Evolutionary conservation across 1,140 invertebrate species (phyloP), one percentile per base, ranked within the genome.

Genomic region (Rhizoglyphus robini): DNA sequence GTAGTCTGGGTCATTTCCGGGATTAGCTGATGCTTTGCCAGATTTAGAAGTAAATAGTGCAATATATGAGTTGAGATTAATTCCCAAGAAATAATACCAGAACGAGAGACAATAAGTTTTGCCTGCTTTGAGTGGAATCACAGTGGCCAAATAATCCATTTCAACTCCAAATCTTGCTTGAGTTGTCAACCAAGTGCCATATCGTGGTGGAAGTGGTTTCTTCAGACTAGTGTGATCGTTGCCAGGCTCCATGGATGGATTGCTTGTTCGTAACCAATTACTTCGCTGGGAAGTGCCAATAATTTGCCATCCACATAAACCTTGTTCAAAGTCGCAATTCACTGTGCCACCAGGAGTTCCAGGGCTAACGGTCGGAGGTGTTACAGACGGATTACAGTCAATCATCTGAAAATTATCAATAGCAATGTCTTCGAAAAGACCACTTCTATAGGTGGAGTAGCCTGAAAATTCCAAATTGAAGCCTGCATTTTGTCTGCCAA

Each of bases 81-180:
- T 60, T 3, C 32, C 32, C n/a, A 60, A 20, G 29, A 60, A 60
- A 46, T 60, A 60, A 27, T 34, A 38, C 58, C 58, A 60, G 29
- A 60, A 60, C 23, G 58, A 34, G 27, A 60, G 36, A 46, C 58
- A 60, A 46, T 60, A 60, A 3, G 3, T 34, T n/a, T 34, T 29
- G 15, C 1, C 20, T 1, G 15, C 27, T 34, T 60, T 46, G 15
- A 34, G 8, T 4, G 23, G 15, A n/a, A 60, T 46, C n/a, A 2
- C 2, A 4, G 32, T 41, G 1, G 13, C 38, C 1, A 60, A 1
- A 27, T 60, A 2, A 23, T 20, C 3, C 11, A 2, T 3, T 15
- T 3, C 27, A 18, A 2, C 18, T 59, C 4, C 4, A 13, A 29
- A n/a, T 32, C 11, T 30, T 60, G 58, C 13, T 60, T 1, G 58